A percentile compares a stretch with the other conserved stretches of the same genome.
These are phyloP conservation scores for Rhinolophus ferrumequinum DNA, from an alignment of 2,113 vertebrate species.

Conservation along the genomic window DNA sequence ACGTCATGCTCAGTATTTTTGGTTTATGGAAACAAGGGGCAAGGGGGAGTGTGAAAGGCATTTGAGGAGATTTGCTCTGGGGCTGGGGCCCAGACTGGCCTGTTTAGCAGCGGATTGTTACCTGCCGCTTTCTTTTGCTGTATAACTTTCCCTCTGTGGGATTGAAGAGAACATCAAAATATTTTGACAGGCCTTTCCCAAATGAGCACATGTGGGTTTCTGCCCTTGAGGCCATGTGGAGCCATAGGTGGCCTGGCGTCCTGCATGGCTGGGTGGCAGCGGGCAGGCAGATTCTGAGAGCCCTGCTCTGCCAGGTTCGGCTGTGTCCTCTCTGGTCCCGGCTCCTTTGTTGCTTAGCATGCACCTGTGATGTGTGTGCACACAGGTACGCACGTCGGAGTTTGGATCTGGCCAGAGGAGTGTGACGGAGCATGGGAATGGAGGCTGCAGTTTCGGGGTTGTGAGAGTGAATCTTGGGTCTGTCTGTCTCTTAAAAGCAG, in stretches of 20 bases:
- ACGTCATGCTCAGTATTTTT: background rate
- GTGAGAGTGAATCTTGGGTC: background rate
- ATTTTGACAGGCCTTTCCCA: background rate
- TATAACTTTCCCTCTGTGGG: background rate
- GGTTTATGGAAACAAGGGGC: background rate
- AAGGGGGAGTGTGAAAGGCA: background rate
- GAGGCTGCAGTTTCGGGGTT: background rate
- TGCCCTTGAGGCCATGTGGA: background rate
- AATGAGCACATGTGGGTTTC: background rate
- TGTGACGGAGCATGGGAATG: background rate
- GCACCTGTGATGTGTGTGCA: accelerated
- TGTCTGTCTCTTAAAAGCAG: background rate
- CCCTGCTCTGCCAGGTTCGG: too few relatives aligned
- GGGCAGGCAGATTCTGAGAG: background rate
- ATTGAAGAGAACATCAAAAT: background rate
- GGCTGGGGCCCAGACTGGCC: background rate
- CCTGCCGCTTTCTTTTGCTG: background rate
- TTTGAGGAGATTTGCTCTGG: background rate
- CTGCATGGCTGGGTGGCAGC: accelerated
- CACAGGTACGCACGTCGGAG: accelerated
- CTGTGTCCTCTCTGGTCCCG: background rate
- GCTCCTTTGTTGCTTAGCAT: background rate
- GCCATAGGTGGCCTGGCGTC: background rate
- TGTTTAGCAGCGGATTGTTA: too few relatives aligned
- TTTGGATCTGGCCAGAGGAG: background rate